Evolutionary conservation across 2,888 invertebrate genomes (phyloP), one percentile per base, ranked within the genome.

Genomic region (Ormyrus pomaceus): DNA sequence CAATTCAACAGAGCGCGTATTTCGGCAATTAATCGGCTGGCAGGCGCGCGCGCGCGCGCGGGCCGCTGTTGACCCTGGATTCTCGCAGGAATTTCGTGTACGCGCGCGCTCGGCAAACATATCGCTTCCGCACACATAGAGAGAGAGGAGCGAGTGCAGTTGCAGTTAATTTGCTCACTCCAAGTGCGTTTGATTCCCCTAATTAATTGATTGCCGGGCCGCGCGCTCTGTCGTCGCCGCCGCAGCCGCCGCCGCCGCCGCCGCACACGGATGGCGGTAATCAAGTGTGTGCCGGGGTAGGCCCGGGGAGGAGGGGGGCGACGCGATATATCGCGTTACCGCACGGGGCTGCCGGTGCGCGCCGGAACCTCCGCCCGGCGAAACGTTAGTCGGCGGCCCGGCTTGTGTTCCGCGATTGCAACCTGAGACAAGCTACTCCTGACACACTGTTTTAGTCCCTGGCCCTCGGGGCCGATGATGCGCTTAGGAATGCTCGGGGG

Each of bases 161-260:
- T 87, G 89, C 91, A 93, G 90, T 88, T 92, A 91, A 90, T 90
- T 90, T 90, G 89, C 88, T 87, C 89, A 88, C 89, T 89, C 74
- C 90, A 88, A 89, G 90, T 90, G 90, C 89, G 89, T 90, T 90
- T 89, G 90, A 90, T 90, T 90, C 89, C 89, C 88, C 89, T 90
- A 90, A 90, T 90, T 90, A 90, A 90, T 90, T 90, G 90, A 90
- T 89, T 89, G 88, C 85, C 86, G 86, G 88, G 86, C 89, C 86
- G 86, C 84, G 85, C 84, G 82, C 84, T 59, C 55, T 10, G 56
- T 34, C n/a, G 64, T 64, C 86, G 84, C 84, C 85, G 84, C 84
- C 84, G 78, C 70, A 58, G 82, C 74, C 45, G 51, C 46, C 73
- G 56, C 46, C 51, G 82, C 74, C 45, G 51, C 46, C 73, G 56